Percentiles rank a stretch among this genome's conserved stretches.
phyloP scores from a whole-genome alignment of 2,888 invertebrate genomes.

The Lingula anatina region DNA sequence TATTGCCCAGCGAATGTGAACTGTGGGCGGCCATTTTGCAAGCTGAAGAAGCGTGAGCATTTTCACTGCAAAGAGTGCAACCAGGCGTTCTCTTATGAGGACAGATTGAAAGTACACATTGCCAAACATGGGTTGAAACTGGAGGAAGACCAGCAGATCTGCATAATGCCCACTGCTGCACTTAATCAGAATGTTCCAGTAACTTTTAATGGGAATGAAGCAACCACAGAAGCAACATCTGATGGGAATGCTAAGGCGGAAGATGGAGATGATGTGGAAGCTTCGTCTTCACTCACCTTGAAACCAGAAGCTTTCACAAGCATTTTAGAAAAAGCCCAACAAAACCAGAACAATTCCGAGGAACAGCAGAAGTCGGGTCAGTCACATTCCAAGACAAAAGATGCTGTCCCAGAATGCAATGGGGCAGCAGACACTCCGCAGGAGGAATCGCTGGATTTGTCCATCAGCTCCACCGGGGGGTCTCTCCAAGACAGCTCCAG shows the following conservation, averaged over 20 bases:
- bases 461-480: no score
- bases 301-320: no score
- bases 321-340: not conserved
- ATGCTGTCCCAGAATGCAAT: conserved; percentile 4
- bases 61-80: conserved; percentile 77
- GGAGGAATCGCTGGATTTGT: conserved; percentile 3
- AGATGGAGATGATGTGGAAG: not conserved
- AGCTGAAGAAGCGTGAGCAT: conserved; percentile 71
- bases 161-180: not conserved
- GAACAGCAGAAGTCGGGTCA: not conserved
- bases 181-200: not conserved
- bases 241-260: not conserved
- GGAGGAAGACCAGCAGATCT: conserved; percentile 12
- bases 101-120: conserved; percentile 65
- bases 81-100: conserved; percentile 72
- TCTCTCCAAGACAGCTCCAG: conserved; percentile 20
- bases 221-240: not conserved
- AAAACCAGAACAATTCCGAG: not conserved
- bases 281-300: not conserved
- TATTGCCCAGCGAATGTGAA: conserved; percentile 36
- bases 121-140: conserved; percentile 60
- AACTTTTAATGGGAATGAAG: not conserved
- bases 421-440: conserved; percentile 11
- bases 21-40: conserved; percentile 75
- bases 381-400: conserved; percentile 11